A percentile compares a stretch with the other conserved stretches of the same genome.
Conservation (phyloP, 2,888 invertebrate species). For the Diaperis boleti region DNA sequence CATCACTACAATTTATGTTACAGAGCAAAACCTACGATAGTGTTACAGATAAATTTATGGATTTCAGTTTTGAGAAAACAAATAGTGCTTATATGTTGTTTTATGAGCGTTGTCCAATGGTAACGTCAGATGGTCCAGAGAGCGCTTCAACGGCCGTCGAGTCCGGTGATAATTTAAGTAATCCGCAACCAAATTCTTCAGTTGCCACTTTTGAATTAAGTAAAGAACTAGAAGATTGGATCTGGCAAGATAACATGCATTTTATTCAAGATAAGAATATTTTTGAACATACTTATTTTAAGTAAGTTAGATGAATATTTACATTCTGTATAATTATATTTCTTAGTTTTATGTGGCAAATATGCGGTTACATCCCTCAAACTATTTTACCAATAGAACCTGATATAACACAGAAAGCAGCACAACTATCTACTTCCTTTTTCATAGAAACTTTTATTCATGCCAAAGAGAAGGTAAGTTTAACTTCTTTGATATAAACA, state of each 20-base stretch:
- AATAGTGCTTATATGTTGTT: constrained; percentile 98
- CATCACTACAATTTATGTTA: too few species aligned
- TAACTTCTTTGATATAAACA: constrained; percentile 2
- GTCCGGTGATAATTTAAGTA: constrained; percentile 49
- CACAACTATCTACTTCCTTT: constrained; percentile 91
- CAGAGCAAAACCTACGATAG: constrained; percentile 97
- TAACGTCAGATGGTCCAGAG: constrained; percentile 61
- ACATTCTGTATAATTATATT: constrained; percentile 19
- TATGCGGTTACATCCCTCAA: constrained; percentile 93
- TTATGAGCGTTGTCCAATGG: constrained; percentile 82
- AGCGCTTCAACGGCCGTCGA: constrained; percentile 59
- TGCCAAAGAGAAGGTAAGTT: constrained; percentile 89
- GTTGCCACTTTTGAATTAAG: constrained; percentile 71
- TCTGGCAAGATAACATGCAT: constrained; percentile 97
- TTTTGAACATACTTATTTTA: constrained; percentile 95
- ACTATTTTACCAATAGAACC: constrained; percentile 82
- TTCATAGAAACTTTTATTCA: constrained; percentile 97
- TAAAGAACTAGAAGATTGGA: constrained; percentile 92
- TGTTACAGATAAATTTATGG: constrained; percentile 96
- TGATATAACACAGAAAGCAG: constrained; percentile 87
- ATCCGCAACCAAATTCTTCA: constrained; percentile 42
- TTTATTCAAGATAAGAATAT: constrained; percentile 96
- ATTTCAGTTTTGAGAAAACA: constrained; percentile 97
- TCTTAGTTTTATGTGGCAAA: constrained; percentile 94
- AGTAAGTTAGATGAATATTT: constrained; percentile 70